Percentiles rank a stretch among this genome's conserved stretches.
These are phyloP conservation scores for Hipparchia sbordonii DNA, from an alignment of 2,888 invertebrate species.

Conservation along the genomic window DNA sequence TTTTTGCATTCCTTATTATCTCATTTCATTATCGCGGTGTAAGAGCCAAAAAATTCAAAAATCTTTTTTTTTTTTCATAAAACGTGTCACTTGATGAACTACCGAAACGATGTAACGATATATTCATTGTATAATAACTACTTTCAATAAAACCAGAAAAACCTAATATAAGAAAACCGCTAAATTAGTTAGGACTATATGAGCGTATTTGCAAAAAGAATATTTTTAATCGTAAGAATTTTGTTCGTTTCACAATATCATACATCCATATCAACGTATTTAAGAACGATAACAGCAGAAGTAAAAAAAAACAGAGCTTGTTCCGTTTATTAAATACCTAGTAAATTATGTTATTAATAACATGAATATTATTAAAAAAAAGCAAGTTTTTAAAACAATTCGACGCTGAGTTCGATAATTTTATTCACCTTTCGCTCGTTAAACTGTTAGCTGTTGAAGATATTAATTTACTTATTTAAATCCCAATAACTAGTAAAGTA, in stretches of 20 bases:
- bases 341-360: constrained; percentile 18
- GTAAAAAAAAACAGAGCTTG: background rate
- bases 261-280: no score
- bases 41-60: no score
- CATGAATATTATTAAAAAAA: background rate
- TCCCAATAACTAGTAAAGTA: constrained; percentile 12
- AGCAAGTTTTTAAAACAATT: constrained; percentile 16
- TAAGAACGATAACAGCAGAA: no score
- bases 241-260: no score
- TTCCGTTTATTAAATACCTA: constrained; percentile 1
- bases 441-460: constrained; percentile 7
- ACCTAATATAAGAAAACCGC: no score
- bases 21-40: no score
- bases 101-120: no score
- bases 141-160: no score
- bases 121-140: no score
- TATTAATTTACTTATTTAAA: constrained; percentile 18
- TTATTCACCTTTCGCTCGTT: constrained; percentile 24
- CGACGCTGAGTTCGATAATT: background rate
- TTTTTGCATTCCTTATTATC: background rate
- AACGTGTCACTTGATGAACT: background rate
- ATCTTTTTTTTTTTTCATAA: background rate
- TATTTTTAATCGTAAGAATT: no score
- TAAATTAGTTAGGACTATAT: no score
- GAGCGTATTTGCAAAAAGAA: no score